Evolutionary conservation across 2,888 invertebrate species (phyloP), one percentile per base, ranked within the genome.

Genomic region (Cantharis rustica): DNA sequence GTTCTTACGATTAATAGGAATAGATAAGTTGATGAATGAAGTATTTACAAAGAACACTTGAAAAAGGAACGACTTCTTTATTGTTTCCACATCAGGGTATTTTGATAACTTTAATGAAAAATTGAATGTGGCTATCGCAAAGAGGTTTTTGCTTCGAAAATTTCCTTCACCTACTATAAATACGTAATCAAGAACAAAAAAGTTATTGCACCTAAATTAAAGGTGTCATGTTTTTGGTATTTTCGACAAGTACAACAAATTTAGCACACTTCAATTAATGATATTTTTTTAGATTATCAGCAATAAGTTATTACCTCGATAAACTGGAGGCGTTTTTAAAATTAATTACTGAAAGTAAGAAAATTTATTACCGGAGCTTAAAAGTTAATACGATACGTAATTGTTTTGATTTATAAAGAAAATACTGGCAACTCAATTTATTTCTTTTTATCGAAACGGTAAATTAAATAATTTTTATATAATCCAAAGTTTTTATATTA

Each of bases 21-120:
- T 73, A 61, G 69, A 68, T 73, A 62, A 68, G 72, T 72, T 72
- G 72, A 72, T 72, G 72, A 31, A 73, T 73, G 73, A 69, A 62
- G 62, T 23, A 61, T 73, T 63, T 73, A 23, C 73, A 31, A 73
- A 69, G 27, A 73, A 69, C 73, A 16, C 62, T 17, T 69, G 20
- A 16, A 73, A 62, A 69, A 61, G 73, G 62, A 73, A 23, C 23
- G 64, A 31, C 66, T 17, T 64, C 16, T 61, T 69, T 62, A 69
- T 73, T 73, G 73, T 69, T 68, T 63, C 72, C 66, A 47, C 16
- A 47, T 47, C 47, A 47, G 47, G n/a, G 47, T 47, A 47, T 47
- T 47, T 47, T 47, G 47, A 47, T 47, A 47, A 47, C n/a, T 47
- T 47, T n/a, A 47, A 47, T 47, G 47, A 47, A 47, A 47, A 47